phyloP scores from a whole-genome alignment of 2,888 invertebrate genomes.

The Hemithea aestivaria region DNA sequence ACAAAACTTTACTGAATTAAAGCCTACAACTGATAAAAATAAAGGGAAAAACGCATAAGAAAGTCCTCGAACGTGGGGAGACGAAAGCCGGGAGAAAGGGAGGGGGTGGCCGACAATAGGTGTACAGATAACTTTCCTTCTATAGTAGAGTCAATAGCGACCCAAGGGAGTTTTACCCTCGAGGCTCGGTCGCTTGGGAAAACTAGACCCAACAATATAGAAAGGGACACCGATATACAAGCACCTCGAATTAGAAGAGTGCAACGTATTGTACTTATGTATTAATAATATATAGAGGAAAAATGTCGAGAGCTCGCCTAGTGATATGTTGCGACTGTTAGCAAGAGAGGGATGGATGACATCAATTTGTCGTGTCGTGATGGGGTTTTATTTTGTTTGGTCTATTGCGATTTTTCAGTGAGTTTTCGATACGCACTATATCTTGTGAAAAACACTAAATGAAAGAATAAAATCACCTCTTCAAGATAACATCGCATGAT shows the following conservation, averaged over 20 bases:
- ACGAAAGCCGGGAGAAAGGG: conserved; percentile 43
- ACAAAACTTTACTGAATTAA: conserved; percentile 30
- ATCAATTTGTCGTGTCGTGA: conserved; percentile 78
- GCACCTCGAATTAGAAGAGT: conserved; percentile 49
- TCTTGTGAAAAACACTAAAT: conserved; percentile 1
- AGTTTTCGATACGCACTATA: conserved; percentile 21
- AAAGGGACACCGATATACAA: conserved; percentile 64
- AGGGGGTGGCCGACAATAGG: conserved; percentile 72
- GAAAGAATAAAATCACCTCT: too few relatives aligned
- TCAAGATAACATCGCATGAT: too few relatives aligned
- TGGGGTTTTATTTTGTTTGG: conserved; percentile 77
- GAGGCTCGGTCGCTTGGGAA: conserved; percentile 77
- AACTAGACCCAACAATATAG: conserved; percentile 79
- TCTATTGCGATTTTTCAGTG: conserved; percentile 55
- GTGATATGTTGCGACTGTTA: conserved; percentile 78
- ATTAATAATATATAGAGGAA: conserved; percentile 80
- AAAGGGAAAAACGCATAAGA: conserved; percentile 77
- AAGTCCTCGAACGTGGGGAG: conserved; percentile 56
- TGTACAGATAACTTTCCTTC: conserved; percentile 79
- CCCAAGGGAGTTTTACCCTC: conserved; percentile 78
- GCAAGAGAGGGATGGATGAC: conserved; percentile 76
- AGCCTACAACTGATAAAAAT: conserved; percentile 50
- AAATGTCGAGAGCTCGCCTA: conserved; percentile 75
- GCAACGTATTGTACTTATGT: conserved; percentile 70
- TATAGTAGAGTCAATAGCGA: conserved; percentile 78